A percentile compares a stretch with the other conserved stretches of the same genome.
Evolutionary conservation across 2,888 invertebrate species (phyloP).

Genomic region (Perizoma flavofasciatum): DNA sequence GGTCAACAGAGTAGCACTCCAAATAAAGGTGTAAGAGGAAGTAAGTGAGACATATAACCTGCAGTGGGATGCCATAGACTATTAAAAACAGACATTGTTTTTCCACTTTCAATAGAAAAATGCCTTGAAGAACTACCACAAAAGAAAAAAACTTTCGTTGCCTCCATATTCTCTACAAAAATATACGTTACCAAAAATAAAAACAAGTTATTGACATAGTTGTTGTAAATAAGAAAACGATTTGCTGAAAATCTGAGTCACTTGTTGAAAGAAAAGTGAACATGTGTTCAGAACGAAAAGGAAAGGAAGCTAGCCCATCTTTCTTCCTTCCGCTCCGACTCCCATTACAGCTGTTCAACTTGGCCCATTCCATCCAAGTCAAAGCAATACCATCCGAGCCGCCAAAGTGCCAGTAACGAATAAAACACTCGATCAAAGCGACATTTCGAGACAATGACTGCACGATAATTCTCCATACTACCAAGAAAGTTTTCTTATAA

Average conservation of each 20-base stretch:
- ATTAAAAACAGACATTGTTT: too few species aligned
- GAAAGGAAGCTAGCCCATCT: slow-evolving; percentile 19
- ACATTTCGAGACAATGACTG: slow-evolving; percentile 56
- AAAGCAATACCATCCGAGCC: slow-evolving; percentile 44
- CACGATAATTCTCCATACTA: slow-evolving; percentile 53
- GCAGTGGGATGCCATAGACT: too few species aligned
- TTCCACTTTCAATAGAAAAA: too few species aligned
- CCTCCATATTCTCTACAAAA: too few species aligned
- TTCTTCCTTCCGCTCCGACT: slow-evolving; percentile 24
- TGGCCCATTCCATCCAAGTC: slow-evolving; percentile 32
- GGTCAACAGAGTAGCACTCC: too few species aligned
- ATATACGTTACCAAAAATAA: too few species aligned
- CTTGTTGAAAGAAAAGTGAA: neutral
- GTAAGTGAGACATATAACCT: too few species aligned
- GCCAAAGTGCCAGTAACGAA: slow-evolving; percentile 51
- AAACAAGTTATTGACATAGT: too few species aligned
- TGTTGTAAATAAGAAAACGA: too few species aligned
- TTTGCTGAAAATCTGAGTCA: neutral
- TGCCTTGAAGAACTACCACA: too few species aligned
- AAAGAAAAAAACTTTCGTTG: too few species aligned
- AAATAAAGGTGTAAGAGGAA: too few species aligned
- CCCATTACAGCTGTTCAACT: slow-evolving; percentile 38
- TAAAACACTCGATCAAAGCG: slow-evolving; percentile 57
- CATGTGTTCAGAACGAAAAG: slow-evolving; percentile 9
- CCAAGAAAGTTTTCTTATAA: slow-evolving; percentile 51